These are phyloP conservation scores for Hecatera dysodea DNA, from an alignment of 2,888 invertebrate genomes.

Conservation along the genomic window DNA sequence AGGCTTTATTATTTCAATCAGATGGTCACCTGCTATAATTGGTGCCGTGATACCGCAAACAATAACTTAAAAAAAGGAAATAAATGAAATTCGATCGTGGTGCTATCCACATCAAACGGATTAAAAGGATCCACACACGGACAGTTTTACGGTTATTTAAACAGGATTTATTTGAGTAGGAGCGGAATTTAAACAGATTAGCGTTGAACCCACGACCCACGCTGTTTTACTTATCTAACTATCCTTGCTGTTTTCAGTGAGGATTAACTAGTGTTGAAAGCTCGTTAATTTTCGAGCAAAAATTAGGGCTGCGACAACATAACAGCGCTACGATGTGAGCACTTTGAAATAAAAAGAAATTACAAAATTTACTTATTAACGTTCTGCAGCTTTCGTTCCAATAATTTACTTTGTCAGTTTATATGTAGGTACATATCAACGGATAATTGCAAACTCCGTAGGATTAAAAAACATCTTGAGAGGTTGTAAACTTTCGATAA, in stretches of 20 bases:
- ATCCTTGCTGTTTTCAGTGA: constrained; percentile 63
- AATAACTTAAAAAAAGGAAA: constrained; percentile 52
- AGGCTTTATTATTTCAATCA: constrained; percentile 38
- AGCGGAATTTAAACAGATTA: constrained; percentile 83
- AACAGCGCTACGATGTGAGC: constrained; percentile 12
- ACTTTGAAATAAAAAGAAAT: constrained; percentile 47
- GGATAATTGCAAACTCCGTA: too few species aligned
- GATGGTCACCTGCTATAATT: constrained; percentile 37
- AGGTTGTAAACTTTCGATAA: too few species aligned
- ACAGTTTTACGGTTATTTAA: constrained; percentile 84
- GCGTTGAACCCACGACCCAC: constrained; percentile 69
- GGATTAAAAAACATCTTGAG: too few species aligned
- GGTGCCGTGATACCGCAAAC: constrained; percentile 31
- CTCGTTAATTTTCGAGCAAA: constrained; percentile 56
- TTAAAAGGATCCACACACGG: constrained; percentile 78
- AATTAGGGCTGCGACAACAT: constrained; percentile 41
- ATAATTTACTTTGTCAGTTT: constrained; percentile 6
- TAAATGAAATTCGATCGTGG: constrained; percentile 73
- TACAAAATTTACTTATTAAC: constrained; percentile 45
- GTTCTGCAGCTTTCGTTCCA: constrained; percentile 31
- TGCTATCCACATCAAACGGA: constrained; percentile 78
- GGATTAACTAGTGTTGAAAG: constrained; percentile 64
- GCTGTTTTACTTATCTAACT: constrained; percentile 73
- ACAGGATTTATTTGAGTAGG: constrained; percentile 83
- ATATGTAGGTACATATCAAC: too few species aligned